Evolutionary conservation across 2,797 vertebrate genomes (phyloP).

Genomic region (Chanos chanos): DNA sequence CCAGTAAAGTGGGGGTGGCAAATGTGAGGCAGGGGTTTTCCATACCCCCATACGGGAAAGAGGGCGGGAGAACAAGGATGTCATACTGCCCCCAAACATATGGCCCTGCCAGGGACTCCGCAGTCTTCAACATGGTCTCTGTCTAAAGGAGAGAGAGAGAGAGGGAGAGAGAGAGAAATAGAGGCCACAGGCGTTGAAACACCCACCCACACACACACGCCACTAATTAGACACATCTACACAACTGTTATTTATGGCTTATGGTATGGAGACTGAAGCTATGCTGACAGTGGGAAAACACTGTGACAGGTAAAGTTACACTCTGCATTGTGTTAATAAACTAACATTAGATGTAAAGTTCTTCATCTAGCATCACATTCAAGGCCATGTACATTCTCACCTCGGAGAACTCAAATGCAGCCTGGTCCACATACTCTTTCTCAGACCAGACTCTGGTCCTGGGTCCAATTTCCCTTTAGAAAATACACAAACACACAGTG

Average conservation of each 20-base stretch:
- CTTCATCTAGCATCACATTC: too few species aligned
- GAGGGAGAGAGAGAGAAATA: background rate
- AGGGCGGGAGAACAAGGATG: constrained; percentile 88
- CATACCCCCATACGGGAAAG: constrained; percentile 96
- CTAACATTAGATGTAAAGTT: too few species aligned
- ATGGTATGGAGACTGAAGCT: too few species aligned
- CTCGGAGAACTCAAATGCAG: constrained; percentile 91
- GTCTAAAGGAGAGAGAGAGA: constrained; percentile 70
- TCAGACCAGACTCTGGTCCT: constrained; percentile 93
- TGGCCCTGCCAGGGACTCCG: constrained; percentile 87
- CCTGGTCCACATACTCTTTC: constrained; percentile 87
- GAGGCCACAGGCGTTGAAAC: background rate
- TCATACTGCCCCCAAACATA: constrained; percentile 97
- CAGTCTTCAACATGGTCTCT: constrained; percentile 88
- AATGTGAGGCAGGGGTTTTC: constrained; percentile 98
- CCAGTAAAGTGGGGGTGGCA: constrained; percentile 90
- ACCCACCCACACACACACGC: background rate
- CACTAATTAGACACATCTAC: too few species aligned
- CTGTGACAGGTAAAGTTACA: too few species aligned
- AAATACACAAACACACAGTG: constrained; percentile 23
- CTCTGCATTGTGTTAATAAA: too few species aligned
- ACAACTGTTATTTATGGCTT: too few species aligned
- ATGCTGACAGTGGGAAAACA: too few species aligned
- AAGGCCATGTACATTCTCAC: too few species aligned
- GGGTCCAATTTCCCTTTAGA: constrained; percentile 87